Percentiles rank a stretch among this genome's conserved stretches.
Evolutionary conservation across 2,113 vertebrate species (phyloP).

Genomic region (Taxidea taxus): DNA sequence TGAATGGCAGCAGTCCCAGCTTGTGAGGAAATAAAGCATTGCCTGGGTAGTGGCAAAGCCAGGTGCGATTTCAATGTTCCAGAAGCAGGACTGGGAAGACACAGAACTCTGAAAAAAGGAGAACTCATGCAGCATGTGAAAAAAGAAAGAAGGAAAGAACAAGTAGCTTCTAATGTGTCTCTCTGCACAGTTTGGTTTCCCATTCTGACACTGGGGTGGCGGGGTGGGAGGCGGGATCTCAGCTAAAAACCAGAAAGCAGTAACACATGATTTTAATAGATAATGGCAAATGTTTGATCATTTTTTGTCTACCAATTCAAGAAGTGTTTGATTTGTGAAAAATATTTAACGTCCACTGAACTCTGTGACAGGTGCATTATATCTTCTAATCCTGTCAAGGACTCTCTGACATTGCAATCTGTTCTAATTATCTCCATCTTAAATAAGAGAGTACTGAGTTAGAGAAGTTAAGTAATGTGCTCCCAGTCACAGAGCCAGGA

Average conservation of each 20-base stretch:
- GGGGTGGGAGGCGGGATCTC: neutral
- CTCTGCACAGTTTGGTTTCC: neutral
- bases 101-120: neutral
- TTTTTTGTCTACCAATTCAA: neutral
- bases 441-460: neutral
- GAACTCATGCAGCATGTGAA: neutral
- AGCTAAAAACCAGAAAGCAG: neutral
- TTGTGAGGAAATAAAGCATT: neutral
- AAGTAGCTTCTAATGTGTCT: accelerated
- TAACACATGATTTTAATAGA: neutral
- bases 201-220: too few species aligned
- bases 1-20: neutral
- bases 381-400: neutral
- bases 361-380: neutral
- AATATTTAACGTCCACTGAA: neutral
- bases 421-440: neutral
- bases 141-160: neutral
- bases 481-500: neutral
- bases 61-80: neutral
- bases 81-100: neutral
- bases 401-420: neutral
- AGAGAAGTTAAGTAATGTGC: neutral
- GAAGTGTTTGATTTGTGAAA: neutral
- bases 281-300: neutral
- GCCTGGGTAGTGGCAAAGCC: neutral